A percentile compares a stretch with the other conserved stretches of the same genome.
These are phyloP conservation scores for Orius laevigatus DNA, from an alignment of 1,140 invertebrate species.

Conservation along the genomic window DNA sequence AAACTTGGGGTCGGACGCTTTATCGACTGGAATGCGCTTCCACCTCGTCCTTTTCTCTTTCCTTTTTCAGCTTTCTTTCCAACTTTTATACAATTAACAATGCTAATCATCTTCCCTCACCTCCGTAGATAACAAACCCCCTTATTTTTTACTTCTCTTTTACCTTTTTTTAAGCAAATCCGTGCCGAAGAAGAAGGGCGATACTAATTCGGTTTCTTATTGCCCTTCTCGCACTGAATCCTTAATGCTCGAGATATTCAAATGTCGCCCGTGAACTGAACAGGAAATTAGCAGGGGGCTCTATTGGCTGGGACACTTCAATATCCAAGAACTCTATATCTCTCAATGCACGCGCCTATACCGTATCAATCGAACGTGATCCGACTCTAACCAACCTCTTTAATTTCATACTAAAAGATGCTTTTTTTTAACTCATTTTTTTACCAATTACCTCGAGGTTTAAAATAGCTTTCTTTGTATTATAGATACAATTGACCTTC, in stretches of 20 bases:
- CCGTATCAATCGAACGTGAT: conserved; percentile 7
- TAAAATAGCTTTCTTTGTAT: no score
- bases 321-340: background rate
- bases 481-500: no score
- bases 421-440: no score
- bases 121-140: background rate
- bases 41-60: no score
- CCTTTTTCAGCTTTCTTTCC: background rate
- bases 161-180: conserved; percentile 14
- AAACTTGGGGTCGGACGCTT: conserved; percentile 9
- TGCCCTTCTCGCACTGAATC: conserved; percentile 2
- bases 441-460: no score
- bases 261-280: conserved; percentile 1
- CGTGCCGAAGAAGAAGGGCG: conserved; percentile 5
- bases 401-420: conserved; percentile 1
- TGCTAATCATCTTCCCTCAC: conserved; percentile 14
- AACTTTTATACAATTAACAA: conserved; percentile 15
- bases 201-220: conserved; percentile 9
- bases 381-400: background rate
- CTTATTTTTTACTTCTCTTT: conserved; percentile 12
- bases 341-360: background rate
- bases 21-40: conserved; percentile 17
- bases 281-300: conserved; percentile 5
- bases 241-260: conserved; percentile 8
- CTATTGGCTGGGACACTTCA: background rate